Percentiles rank a stretch among this genome's conserved stretches.
These are phyloP conservation scores for Monoplex corrugatus DNA, from an alignment of 2,888 invertebrate genomes.

Conservation along the genomic window DNA sequence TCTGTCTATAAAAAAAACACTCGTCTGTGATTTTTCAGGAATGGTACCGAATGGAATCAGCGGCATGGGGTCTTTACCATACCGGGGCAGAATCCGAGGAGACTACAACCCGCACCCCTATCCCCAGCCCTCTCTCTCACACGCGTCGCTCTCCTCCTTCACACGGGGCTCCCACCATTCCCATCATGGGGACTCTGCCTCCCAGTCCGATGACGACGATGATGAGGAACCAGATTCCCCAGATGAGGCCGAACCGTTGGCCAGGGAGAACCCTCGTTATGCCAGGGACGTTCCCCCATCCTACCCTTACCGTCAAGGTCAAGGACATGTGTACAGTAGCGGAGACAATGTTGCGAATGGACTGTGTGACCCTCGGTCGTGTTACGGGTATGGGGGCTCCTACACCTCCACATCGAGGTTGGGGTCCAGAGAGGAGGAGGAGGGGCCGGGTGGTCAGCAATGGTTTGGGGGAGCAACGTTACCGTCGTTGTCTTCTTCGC, in stretches of 20 bases:
- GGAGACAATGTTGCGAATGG: conserved; percentile 25
- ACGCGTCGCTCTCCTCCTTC: conserved; percentile 37
- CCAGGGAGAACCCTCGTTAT: neutral
- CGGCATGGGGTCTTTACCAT: conserved; percentile 7
- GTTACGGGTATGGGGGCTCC: conserved; percentile 32
- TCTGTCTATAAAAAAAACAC: no score
- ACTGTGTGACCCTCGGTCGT: neutral
- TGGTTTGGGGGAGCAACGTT: neutral
- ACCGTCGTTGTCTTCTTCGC: neutral
- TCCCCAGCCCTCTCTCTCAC: neutral
- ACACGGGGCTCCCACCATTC: neutral
- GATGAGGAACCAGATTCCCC: conserved; percentile 18
- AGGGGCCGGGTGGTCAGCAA: neutral
- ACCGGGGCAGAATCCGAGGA: neutral
- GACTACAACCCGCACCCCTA: conserved; percentile 15
- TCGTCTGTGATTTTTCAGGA: no score
- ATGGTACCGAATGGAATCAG: conserved; percentile 30
- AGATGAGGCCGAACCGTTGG: conserved; percentile 30
- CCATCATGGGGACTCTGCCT: neutral
- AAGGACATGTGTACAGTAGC: neutral
- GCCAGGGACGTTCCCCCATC: neutral
- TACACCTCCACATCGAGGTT: conserved; percentile 16
- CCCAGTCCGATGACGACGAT: conserved; percentile 6
- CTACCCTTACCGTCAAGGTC: neutral
- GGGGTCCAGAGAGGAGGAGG: neutral